Evolutionary conservation across 2,113 vertebrate genomes (phyloP), one percentile per base, ranked within the genome.

Genomic region (Alethe castanea): DNA sequence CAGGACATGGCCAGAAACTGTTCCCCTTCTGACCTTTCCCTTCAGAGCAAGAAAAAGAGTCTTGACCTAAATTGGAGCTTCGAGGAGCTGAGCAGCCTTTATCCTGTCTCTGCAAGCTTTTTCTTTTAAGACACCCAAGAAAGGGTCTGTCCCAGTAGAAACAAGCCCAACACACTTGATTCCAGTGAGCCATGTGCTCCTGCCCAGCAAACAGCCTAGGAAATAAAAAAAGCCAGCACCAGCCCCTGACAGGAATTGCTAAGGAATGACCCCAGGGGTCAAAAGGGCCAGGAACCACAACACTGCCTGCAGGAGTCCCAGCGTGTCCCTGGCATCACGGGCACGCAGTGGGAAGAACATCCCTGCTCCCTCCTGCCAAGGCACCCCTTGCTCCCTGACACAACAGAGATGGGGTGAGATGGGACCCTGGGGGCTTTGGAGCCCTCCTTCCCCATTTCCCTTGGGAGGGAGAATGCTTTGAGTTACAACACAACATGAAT

Each of bases 141-240:
- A 72, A 70, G 26, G 24, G 14, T 18, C 48, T 81, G 65, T 57
- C 47, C 59, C 6, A 0, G 38, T 7, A 74, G 56, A 71, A 76
- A 57, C 25, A 36, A 29, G 40, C 59, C 64, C 54, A 89, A 3
- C 57, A 53, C 28, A 2, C 74, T 83, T 40, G 22, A 44, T 71
- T 79, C 71, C 45, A 31, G 52, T 13, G 79, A 73, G 64, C 36
- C 12, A 8, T 59, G 76, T 90, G 42, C 77, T 79, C 65, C 76
- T 92, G 45, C 81, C 71, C 84, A 86, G 71, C 29, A 90, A 94
- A 72, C 66, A 71, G 59, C 44, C 53, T 77, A 67, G 66, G 48
- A 78, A 93, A 69, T 50, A 25, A 42, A 53, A 53, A 90, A 79
- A 79, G n/a, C 42, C 50, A 29, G 54, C 42, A 52, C 17, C 56